Base-by-base conservation (phyloP, 30 jellyfish, hydroid and myxozoan species). In the Mastigias papua region DNA sequence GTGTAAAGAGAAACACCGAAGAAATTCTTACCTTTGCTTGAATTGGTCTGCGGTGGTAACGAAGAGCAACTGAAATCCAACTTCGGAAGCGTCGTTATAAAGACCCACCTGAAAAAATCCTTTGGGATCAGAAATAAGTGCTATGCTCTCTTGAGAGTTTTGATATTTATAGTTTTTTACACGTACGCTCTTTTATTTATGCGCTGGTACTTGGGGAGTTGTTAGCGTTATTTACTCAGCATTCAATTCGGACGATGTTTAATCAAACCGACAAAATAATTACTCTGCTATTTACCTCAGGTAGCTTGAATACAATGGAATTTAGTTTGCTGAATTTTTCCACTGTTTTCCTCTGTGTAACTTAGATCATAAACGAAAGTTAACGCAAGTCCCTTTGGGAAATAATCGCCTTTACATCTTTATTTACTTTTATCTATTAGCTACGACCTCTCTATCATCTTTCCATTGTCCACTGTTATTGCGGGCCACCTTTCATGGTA, bases 171-270 rank as follows among this genome's bases (percentile, higher is more conserved):
- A 6, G 82, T 19, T 27, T 82, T 60, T 80, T 80, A 80, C 90
- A 80, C 82, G 81, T 42, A 64, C 26, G 50, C 63, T 80, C 37
- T 80, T 26, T 48, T 85, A 85, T 85, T 73, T 73, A 73, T 85
- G 94, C 88, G 61, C 67, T 73, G 63, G 64, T 85, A 81, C 94
- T 30, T 81, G 78, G 94, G 94, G 94, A 85, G 94, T 73, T 46
- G 88, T 73, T 62, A 85, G 94, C 69, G 57, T 48, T 85, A 77
- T 85, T 85, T 85, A 50, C 88, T 72, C 94, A 58, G 61, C 37
- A 85, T 85, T 32, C 87, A 85, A 85, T 64, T 85, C 94, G 94
- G 94, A 34, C 58, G 19, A 80, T 63, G 93, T 60, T 73, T 85
- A 34, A 66, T 85, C 88, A 37, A 72, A 73, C 88, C 94, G 94